Base-by-base conservation (phyloP, 2,888 invertebrate species). In the Brenthis hecate region DNA sequence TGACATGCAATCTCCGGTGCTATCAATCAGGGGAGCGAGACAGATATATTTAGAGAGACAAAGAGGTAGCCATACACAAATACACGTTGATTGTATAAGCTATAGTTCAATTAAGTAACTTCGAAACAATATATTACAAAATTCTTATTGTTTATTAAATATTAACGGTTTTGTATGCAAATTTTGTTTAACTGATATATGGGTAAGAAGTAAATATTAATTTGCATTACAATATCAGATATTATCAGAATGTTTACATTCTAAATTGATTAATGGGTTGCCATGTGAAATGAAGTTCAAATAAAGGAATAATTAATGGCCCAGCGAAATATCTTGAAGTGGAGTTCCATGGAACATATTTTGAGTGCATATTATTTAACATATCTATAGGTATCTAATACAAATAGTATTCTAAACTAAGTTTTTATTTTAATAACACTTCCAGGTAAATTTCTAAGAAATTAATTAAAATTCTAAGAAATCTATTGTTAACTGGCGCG, bases 1-100 rank as follows among this genome's bases (percentile, higher is more conserved):
- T 88, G 90, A 88, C 89, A 88, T 88, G 90, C 89, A 91, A 91
- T 91, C 89, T 91, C 89, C 91, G 88, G 84, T 77, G 81, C 86
- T 84, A 91, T 91, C 90, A 91, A 91, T 91, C 90, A 89, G 80
- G 68, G 66, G 67, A 77, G 72, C 72, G 77, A 76, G 76, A 53
- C 19, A 61, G 61, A 72, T 65, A 66, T 66, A 66, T 43, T 60
- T 19, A 54, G 60, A 66, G 74, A 66, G 77, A 75, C 71, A 75
- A 74, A 74, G 72, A 68, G 72, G 64, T 64, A 73, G 69, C 50
- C 58, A 54, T 66, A 77, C 32, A 6, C 6, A 50, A 32, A 28
- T n/a, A 50, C 13, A 32, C n/a, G 50, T 36, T 16, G 16, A 51
- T 51, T 13, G 36, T 61, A 13, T 61, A 16, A 3, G 16, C 16